Conservation (phyloP, 2,113 vertebrate species). For the Trichomycterus rosablanca region DNA sequence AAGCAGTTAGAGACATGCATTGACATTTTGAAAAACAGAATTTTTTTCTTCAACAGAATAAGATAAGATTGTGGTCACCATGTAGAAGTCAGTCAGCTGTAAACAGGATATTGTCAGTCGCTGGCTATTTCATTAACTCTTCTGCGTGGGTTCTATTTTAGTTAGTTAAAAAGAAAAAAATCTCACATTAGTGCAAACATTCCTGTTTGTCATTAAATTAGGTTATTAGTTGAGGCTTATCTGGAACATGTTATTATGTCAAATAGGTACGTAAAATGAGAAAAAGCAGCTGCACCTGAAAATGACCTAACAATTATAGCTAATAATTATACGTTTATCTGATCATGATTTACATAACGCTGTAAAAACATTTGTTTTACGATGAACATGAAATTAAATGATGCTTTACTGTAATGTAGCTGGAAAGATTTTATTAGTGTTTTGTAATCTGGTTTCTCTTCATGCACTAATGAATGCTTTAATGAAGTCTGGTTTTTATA, state of each 20-base stretch:
- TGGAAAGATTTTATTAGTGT: too few species aligned
- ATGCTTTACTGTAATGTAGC: too few species aligned
- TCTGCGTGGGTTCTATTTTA: background rate
- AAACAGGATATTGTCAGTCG: constrained; percentile 40
- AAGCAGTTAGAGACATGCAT: constrained; percentile 17
- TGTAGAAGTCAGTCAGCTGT: constrained; percentile 31
- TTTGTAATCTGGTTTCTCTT: too few species aligned
- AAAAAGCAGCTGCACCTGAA: background rate
- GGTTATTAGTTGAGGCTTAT: constrained; percentile 29
- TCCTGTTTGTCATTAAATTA: constrained; percentile 25
- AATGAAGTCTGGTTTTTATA: too few species aligned
- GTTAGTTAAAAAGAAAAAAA: background rate
- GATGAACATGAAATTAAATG: too few species aligned
- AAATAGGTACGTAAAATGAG: background rate
- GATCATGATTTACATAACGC: too few species aligned
- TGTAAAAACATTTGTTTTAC: too few species aligned
- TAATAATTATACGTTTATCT: too few species aligned
- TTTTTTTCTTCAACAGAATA: constrained; percentile 16
- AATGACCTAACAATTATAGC: too few species aligned
- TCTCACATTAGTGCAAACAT: constrained; percentile 15
- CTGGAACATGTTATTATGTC: constrained; percentile 12
- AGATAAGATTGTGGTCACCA: constrained; percentile 38
- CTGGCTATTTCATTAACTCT: constrained; percentile 27
- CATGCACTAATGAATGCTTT: too few species aligned
- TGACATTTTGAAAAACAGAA: constrained; percentile 31